phyloP scores from a whole-genome alignment of 1,140 invertebrate genomes.

The Eurytemora carolleeae region DNA sequence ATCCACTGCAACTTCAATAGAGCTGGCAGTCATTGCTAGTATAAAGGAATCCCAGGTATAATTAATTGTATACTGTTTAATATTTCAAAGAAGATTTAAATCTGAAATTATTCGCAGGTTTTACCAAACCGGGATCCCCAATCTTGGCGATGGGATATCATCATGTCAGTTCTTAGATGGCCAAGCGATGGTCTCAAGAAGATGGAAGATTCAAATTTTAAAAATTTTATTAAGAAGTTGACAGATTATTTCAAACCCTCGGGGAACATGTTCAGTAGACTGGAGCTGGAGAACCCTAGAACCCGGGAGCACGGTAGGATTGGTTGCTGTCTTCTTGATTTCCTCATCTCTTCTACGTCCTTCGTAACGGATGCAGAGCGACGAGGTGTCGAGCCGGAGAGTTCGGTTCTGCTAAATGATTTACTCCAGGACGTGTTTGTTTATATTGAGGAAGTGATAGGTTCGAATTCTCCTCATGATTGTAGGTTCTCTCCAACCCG shows the following conservation, averaged over 20 bases:
- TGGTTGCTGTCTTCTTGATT: slow-evolving; percentile 55
- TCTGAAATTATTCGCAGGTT: too few species aligned
- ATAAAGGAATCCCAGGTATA: too few species aligned
- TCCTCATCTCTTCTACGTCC: slow-evolving; percentile 33
- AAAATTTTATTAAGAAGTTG: slow-evolving; percentile 55
- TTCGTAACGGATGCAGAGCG: not conserved
- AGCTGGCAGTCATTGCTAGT: not conserved
- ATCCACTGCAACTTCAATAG: not conserved
- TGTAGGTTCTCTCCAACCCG: slow-evolving; percentile 69
- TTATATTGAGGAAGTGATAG: slow-evolving; percentile 49
- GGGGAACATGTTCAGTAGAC: slow-evolving; percentile 45
- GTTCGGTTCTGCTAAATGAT: slow-evolving; percentile 41
- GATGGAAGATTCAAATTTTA: slow-evolving; percentile 49
- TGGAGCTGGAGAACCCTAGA: slow-evolving; percentile 42
- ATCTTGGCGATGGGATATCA: not conserved
- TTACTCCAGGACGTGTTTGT: slow-evolving; percentile 54
- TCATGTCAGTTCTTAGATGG: slow-evolving; percentile 25
- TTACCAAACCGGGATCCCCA: not conserved
- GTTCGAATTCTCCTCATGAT: slow-evolving; percentile 53
- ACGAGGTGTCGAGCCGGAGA: slow-evolving; percentile 32
- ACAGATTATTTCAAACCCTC: slow-evolving; percentile 69
- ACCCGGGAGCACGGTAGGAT: slow-evolving; percentile 41
- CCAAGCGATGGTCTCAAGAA: slow-evolving; percentile 32
- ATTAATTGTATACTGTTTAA: too few species aligned
- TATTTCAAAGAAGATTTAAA: too few species aligned